Evolutionary conservation across 23 tunicate genomes (phyloP), one percentile per base, ranked within the genome.

Genomic region (Ascidia mentula): DNA sequence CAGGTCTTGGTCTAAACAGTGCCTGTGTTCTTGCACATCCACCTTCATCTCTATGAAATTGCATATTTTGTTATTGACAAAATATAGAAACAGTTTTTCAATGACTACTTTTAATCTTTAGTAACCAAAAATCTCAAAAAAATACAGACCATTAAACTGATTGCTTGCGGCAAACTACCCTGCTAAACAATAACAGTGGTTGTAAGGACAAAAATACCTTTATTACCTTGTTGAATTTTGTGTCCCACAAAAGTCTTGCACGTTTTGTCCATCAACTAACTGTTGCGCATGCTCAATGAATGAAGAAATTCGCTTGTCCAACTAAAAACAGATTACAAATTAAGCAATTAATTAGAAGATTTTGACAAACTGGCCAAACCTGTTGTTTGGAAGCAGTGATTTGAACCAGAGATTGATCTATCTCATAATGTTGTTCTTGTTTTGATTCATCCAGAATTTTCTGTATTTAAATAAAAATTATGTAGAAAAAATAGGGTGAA

Each of bases 21-120:
- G 97, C 89, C 72, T 91, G 37, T 18, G 97, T 86, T 42, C 97
- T 76, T 37, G 97, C 97, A 77, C 97, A 91, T 31, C 97, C 84
- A 32, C 40, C 32, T 5, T 79, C 46, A 30, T 71, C 74, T 33
- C 39, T 71, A 38, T 32, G 28, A 26, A 37, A 38, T 72, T 72
- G 34, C 15, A 17, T 22, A 12, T 26, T 31, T 31, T 8, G 32
- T 20, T 26, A 45, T 17, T 45, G 18, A 69, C 34, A 69, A 20
- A 12, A 26, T 26, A 69, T 9, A 69, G 34, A 9, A 20, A 12
- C 9, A 69, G 20, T 26, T 69, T 26, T 69, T 69, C 15, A 69
- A 17, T n/a, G n/a, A n/a, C n/a, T n/a, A n/a, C n/a, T n/a, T n/a
- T n/a, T n/a, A n/a, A n/a, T n/a, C n/a, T n/a, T 45, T 45, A 45